Evolutionary conservation across 2,888 invertebrate genomes (phyloP), one percentile per base, ranked within the genome.

Genomic region (Clivina fossor): DNA sequence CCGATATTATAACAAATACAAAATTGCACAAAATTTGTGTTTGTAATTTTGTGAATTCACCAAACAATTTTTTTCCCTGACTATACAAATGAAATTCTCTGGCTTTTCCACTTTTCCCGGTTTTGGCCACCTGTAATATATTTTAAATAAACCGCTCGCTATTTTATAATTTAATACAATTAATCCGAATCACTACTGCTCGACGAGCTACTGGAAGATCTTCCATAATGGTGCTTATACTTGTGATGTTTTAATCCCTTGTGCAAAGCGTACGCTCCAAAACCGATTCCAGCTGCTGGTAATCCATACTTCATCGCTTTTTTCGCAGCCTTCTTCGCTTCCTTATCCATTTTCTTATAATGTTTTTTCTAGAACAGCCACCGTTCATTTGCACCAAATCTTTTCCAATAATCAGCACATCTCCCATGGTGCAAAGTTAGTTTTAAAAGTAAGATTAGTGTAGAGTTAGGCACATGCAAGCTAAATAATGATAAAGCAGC

Each of bases 241-340:
- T 13, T 7, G 8, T 33, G 22, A 13, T 53, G 43, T 37, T 49
- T 38, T 3, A 78, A 76, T 0, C 78, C 78, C 3, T 80, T 80
- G 1, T 74, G 77, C 2, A 81, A 63, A 9, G 80, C 80, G 66
- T 81, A 82, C 0, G 80, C 81, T 0, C 81, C 81, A 0, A 81
- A 68, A 0, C 80, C 81, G 15, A 63, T 69, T 15, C 72, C 72
- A 16, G 73, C 74, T 4, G 71, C 51, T 1, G 75, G 75, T 51
- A 75, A 41, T 9, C 75, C 76, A 60, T 74, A 75, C 62, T 75
- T 76, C 58, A 75, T 56, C 3, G 74, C 70, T 59, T 74, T 76
- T 58, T 75, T 65, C n/a, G 64, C 62, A 8, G 58, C 54, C 20
- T 64, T 63, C 38, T 62, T 60, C 51, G 56, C 53, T 57, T 63